Conservation (phyloP, 2,797 vertebrate species). For the Cossypha dichroa region DNA sequence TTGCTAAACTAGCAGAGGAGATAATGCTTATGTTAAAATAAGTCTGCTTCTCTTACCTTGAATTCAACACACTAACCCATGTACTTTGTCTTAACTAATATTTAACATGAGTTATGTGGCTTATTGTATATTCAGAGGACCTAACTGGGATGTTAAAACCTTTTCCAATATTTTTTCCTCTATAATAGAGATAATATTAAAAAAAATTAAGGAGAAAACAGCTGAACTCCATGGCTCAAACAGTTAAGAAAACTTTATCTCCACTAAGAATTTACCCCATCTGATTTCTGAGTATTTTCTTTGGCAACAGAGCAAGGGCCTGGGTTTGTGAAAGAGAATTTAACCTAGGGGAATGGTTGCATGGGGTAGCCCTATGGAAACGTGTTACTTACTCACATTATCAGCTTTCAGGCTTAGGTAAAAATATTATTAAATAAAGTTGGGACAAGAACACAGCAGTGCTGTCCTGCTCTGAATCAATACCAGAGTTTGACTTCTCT, state of each 20-base stretch:
- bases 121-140: not conserved
- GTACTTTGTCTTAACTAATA: not conserved
- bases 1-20: not conserved
- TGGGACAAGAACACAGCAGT: not conserved
- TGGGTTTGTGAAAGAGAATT: not conserved
- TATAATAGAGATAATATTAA: not conserved
- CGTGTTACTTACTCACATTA: not conserved
- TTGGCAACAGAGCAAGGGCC: not conserved
- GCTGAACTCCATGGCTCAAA: not conserved
- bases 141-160: not conserved
- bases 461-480: not conserved
- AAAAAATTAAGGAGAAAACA: not conserved
- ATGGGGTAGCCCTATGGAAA: not conserved
- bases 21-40: not conserved
- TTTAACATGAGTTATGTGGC: not conserved
- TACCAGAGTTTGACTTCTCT: not conserved
- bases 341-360: not conserved
- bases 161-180: not conserved
- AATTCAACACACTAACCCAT: not conserved
- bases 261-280: not conserved
- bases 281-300: not conserved
- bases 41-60: not conserved
- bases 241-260: not conserved
- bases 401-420: not conserved
- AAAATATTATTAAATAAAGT: not conserved